Percentiles rank a stretch among this genome's conserved stretches.
Conservation (phyloP, 2,113 vertebrate genomes). For the Pituophis catenifer region DNA sequence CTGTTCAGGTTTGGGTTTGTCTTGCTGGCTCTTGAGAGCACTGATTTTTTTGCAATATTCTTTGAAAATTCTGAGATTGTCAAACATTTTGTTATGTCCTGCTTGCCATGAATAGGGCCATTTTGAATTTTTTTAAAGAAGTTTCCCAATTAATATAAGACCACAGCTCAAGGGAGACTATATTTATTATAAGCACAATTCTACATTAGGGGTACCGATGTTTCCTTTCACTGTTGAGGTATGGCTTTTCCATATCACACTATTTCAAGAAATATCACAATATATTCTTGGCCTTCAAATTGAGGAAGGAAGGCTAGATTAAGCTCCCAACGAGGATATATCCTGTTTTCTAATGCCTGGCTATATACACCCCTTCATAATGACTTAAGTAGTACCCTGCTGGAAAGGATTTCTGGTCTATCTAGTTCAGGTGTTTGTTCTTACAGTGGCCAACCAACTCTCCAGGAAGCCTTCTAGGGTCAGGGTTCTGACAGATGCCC, state of each 20-base stretch:
- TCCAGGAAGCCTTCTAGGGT: too few relatives aligned
- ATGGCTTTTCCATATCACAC: background rate
- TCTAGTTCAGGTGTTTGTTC: background rate
- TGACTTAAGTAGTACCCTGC: background rate
- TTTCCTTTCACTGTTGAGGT: background rate
- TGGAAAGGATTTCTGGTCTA: background rate
- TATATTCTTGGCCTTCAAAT: background rate
- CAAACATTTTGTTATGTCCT: background rate
- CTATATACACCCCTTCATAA: background rate
- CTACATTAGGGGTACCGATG: background rate
- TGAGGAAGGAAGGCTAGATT: background rate
- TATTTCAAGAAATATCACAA: background rate
- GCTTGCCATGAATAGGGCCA: background rate
- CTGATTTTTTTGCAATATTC: background rate
- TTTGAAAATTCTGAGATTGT: background rate
- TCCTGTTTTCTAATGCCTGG: background rate
- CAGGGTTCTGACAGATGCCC: too few relatives aligned
- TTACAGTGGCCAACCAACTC: background rate
- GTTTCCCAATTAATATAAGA: background rate
- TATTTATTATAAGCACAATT: background rate
- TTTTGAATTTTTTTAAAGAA: background rate
- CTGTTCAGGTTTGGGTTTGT: background rate
- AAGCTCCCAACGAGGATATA: background rate
- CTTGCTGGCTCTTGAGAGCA: background rate
- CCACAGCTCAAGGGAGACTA: background rate